Percentiles rank a stretch among this genome's conserved stretches.
phyloP scores from a whole-genome alignment of 2,888 invertebrate species.

The Xestia rhomboidea region DNA sequence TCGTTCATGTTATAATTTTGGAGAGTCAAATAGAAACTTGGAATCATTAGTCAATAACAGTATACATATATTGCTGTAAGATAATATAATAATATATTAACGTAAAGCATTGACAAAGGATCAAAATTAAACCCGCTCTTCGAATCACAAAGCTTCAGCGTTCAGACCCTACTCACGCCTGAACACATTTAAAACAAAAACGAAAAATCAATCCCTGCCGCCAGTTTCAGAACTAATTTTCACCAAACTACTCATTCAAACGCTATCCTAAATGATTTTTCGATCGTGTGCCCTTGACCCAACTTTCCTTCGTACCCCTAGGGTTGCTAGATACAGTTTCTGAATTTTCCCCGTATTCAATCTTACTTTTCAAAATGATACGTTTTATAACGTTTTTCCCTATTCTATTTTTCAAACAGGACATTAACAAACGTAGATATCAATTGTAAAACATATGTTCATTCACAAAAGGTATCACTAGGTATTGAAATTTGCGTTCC shows the following conservation, averaged over 20 bases:
- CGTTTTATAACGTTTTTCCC: background rate
- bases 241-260: constrained; percentile 44
- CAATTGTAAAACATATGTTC: background rate
- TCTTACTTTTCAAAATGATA: background rate
- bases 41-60: background rate
- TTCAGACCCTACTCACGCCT: constrained; percentile 1
- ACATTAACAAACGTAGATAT: background rate
- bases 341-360: background rate
- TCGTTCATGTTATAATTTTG: background rate
- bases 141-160: background rate
- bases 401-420: background rate
- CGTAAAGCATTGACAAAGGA: background rate
- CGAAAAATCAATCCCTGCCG: constrained; percentile 11
- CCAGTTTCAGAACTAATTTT: constrained; percentile 33
- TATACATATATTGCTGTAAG: background rate
- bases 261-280: constrained; percentile 62
- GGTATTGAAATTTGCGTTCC: background rate
- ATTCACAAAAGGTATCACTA: background rate
- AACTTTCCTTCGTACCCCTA: background rate
- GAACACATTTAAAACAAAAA: constrained; percentile 19
- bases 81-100: background rate
- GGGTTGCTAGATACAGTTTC: background rate
- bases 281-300: constrained; percentile 61
- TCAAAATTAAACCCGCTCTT: background rate
- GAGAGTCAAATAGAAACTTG: background rate